A percentile compares a stretch with the other conserved stretches of the same genome.
phyloP scores from a whole-genome alignment of 2,797 vertebrate genomes.

The Melanotaenia pygmaea region DNA sequence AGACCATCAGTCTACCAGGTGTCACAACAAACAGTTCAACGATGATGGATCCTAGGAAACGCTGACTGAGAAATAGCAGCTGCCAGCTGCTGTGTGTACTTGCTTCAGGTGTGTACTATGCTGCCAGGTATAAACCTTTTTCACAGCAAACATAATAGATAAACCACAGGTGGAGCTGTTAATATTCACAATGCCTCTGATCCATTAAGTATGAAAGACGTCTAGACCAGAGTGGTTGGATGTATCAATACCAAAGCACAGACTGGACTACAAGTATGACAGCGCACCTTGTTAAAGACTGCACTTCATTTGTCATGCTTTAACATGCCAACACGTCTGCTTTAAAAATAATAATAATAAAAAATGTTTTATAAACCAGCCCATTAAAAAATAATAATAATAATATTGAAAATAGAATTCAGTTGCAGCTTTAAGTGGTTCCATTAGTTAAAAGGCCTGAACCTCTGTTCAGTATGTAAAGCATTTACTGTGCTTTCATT shows the following conservation, averaged over 20 bases:
- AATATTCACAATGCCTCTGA: neutral
- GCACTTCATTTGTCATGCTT: neutral
- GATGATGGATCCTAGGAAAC: neutral
- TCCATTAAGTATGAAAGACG: neutral
- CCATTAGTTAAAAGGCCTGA: neutral
- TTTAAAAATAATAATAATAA: neutral
- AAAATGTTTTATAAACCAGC: neutral
- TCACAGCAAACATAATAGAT: neutral
- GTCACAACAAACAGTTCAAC: neutral
- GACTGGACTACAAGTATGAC: neutral
- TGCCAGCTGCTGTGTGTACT: neutral
- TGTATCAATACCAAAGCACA: neutral
- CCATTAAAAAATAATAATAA: neutral
- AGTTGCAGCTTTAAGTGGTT: slow-evolving; percentile 6
- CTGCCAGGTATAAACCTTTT: too few species aligned
- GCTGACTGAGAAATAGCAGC: neutral
- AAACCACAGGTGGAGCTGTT: neutral
- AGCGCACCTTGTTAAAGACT: neutral
- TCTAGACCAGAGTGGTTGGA: neutral
- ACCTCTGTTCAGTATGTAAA: neutral
- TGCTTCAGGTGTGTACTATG: neutral
- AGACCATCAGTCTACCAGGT: neutral
- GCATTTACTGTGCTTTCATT: neutral
- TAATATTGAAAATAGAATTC: neutral
- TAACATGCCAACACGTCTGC: neutral